These are phyloP conservation scores for Trichonephila clavata DNA, from an alignment of 1,140 invertebrate genomes.

Conservation along the genomic window DNA sequence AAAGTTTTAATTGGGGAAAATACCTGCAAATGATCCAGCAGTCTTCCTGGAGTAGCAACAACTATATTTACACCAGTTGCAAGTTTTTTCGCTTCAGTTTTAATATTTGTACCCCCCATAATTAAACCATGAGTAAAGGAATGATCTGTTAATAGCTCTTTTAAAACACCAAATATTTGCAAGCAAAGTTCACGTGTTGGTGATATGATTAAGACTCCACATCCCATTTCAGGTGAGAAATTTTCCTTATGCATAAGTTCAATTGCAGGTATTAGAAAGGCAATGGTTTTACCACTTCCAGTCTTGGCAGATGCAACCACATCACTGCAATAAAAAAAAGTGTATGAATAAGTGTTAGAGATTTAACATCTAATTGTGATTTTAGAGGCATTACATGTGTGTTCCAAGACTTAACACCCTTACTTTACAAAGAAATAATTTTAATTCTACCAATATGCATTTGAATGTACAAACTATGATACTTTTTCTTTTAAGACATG, in stretches of 20 bases:
- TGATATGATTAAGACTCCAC: slow-evolving; percentile 97
- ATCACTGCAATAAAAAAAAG: slow-evolving; percentile 85
- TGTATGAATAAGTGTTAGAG: neutral
- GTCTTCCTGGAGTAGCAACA: slow-evolving; percentile 98
- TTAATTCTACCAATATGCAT: too few relatives aligned
- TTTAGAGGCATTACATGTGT: too few relatives aligned
- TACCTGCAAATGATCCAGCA: slow-evolving; percentile 96
- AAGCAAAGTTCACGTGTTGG: slow-evolving; percentile 98
- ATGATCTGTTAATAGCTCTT: slow-evolving; percentile 91
- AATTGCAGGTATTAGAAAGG: slow-evolving; percentile 97
- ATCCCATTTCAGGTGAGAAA: slow-evolving; percentile 97
- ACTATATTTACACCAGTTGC: slow-evolving; percentile 97
- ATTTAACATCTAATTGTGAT: neutral
- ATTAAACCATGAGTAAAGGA: slow-evolving; percentile 86
- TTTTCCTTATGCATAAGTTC: slow-evolving; percentile 96
- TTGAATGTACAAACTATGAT: too few relatives aligned
- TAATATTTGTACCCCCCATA: slow-evolving; percentile 97
- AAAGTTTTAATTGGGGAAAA: neutral
- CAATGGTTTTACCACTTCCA: slow-evolving; percentile 98
- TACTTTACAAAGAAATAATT: too few relatives aligned
- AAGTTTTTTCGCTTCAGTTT: slow-evolving; percentile 96
- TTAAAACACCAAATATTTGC: slow-evolving; percentile 98
- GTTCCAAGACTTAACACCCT: too few relatives aligned
- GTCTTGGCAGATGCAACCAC: slow-evolving; percentile 97
- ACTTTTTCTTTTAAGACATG: too few relatives aligned